Evolutionary conservation across 1,140 invertebrate genomes (phyloP), one percentile per base, ranked within the genome.

Genomic region (Vanessa atalanta): DNA sequence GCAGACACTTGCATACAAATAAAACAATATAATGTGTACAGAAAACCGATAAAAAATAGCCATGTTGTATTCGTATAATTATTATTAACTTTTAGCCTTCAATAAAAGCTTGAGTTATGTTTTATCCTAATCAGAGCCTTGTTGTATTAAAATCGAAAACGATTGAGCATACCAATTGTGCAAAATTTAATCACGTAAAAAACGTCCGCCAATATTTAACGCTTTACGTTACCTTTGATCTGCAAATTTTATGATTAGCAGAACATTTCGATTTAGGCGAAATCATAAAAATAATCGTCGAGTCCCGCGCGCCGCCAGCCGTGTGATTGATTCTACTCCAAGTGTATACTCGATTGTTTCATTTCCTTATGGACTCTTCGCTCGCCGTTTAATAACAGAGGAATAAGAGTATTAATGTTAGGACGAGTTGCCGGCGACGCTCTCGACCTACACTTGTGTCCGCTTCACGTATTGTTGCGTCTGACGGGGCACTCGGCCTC

Each of bases 321-420:
- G 51, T 20, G 12, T 47, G 37, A 68, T 68, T 43, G 66, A 65
- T 23, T 57, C 48, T n/a, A 12, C 37, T 57, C 57, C 53, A 57
- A 68, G 60, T 47, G 47, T 57, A 13, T 47, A 47, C 51, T 9
- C 31, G 16, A 53, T 60, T 47, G 37, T 57, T 57, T 20, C 50
- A 57, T 68, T 60, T 57, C 66, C 66, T 68, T 67, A 67, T 67
- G 55, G 65, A 51, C 31, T 37, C 8, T 26, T 6, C 13, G 13
- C 9, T 23, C 53, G 1, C n/a, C 57, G 57, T 37, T 61, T 15
- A 61, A 61, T 61, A 43, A 43, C 57, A 61, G 14, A 61, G 57
- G 14, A 61, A 37, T 15, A 8, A 23, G 57, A 37, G 57, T 31
- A 61, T 31, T 61, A 31, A 61, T 61, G 31, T 61, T 37, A n/a